Evolutionary conservation across 2,113 vertebrate species (phyloP).

Genomic region (Etheostoma spectabile): DNA sequence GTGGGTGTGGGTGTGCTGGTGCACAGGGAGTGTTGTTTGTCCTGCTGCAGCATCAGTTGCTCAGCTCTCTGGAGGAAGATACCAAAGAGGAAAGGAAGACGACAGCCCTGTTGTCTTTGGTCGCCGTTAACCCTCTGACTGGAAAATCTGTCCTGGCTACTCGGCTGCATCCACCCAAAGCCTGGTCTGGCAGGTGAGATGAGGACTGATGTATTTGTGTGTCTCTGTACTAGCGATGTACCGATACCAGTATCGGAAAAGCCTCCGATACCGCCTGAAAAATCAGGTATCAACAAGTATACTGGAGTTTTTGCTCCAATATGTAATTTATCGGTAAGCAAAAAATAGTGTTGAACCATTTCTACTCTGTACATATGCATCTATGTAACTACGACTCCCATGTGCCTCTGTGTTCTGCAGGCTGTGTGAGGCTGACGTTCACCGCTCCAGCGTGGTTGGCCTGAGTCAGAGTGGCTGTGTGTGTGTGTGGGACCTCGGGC

Average conservation of each 20-base stretch:
- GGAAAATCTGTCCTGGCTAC: constrained; percentile 50
- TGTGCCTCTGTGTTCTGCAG: constrained; percentile 36
- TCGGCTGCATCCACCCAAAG: constrained; percentile 53
- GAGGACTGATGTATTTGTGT: neutral
- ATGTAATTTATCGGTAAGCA: no score
- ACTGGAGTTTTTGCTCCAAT: no score
- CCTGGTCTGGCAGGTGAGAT: constrained; percentile 75
- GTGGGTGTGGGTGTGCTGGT: neutral
- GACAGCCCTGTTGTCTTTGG: constrained; percentile 57
- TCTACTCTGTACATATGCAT: neutral
- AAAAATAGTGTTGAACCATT: no score
- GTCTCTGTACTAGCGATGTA: neutral
- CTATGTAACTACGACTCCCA: neutral
- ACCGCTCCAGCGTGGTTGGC: constrained; percentile 52
- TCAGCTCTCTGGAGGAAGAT: constrained; percentile 43
- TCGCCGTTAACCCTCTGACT: constrained; percentile 71
- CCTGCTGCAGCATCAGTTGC: constrained; percentile 72
- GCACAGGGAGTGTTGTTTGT: constrained; percentile 76
- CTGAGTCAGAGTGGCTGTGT: constrained; percentile 67
- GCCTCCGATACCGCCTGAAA: no score
- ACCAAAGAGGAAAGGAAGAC: constrained; percentile 4
- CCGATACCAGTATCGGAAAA: no score
- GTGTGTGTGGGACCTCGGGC: constrained; percentile 71
- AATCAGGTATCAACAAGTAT: no score
- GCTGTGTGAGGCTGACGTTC: constrained; percentile 62